phyloP scores from a whole-genome alignment of 2,113 vertebrate genomes.

The Vireo altiloquus region DNA sequence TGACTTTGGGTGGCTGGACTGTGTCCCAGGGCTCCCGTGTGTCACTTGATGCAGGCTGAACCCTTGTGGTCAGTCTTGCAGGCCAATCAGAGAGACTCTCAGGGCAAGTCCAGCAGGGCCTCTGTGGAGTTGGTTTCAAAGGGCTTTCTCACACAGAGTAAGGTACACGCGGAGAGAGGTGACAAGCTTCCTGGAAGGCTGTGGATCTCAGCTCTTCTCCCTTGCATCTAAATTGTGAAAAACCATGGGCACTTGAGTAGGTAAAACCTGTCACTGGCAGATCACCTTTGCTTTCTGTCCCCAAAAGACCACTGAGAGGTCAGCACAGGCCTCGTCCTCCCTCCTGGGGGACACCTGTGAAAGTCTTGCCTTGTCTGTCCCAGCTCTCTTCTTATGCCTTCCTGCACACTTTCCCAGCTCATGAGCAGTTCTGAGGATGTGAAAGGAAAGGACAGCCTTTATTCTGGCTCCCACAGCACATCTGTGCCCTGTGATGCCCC shows the following conservation, averaged over 20 bases:
- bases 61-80: background rate
- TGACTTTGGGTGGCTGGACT: background rate
- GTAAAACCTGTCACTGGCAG: background rate
- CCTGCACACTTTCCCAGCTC: background rate
- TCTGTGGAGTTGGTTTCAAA: background rate
- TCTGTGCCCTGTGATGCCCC: background rate
- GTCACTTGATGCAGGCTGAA: background rate
- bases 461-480: background rate
- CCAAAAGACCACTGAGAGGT: background rate
- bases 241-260: background rate
- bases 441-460: background rate
- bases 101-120: background rate
- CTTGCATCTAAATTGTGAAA: background rate
- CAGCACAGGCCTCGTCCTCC: background rate
- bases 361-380: background rate
- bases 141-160: background rate
- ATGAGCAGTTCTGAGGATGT: rapidly evolving
- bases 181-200: background rate
- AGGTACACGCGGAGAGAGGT: background rate
- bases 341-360: background rate
- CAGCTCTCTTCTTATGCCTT: background rate
- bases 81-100: background rate
- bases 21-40: too few species aligned
- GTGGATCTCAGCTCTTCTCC: background rate
- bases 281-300: background rate